These are phyloP conservation scores for Rhyacophila evoluta DNA, from an alignment of 2,888 invertebrate species.

Conservation along the genomic window DNA sequence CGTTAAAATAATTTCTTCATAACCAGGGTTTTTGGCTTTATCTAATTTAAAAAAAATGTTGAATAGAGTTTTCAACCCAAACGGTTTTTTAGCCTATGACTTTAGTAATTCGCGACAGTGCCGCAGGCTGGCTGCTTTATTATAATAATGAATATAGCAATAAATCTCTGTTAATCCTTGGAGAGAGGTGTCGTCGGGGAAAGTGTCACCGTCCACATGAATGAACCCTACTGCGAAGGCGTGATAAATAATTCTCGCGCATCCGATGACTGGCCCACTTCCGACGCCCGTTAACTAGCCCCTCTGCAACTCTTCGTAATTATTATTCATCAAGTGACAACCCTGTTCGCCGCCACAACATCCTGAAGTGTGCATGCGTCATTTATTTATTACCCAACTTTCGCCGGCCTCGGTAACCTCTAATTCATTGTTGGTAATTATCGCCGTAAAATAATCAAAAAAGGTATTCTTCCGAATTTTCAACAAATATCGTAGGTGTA, in stretches of 20 bases:
- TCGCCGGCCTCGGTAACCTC: not conserved
- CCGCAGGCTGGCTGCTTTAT: not conserved
- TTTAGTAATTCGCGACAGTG: too few relatives aligned
- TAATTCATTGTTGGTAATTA: not conserved
- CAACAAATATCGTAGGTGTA: not conserved
- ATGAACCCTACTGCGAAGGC: not conserved
- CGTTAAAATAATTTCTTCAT: too few relatives aligned
- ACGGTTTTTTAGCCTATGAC: too few relatives aligned
- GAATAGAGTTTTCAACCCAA: too few relatives aligned
- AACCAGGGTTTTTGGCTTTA: too few relatives aligned
- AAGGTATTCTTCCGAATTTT: too few relatives aligned
- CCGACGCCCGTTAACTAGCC: not conserved
- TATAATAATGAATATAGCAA: not conserved
- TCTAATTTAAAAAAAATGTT: too few relatives aligned
- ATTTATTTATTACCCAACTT: not conserved
- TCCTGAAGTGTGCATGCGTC: not conserved
- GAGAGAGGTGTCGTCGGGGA: not conserved
- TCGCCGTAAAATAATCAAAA: not conserved
- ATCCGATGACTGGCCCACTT: not conserved
- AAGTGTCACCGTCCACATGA: not conserved
- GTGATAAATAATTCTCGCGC: not conserved
- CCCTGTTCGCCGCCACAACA: not conserved
- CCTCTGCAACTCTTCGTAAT: not conserved
- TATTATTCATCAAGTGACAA: slow-evolving; percentile 1
- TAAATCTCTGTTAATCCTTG: not conserved